Conservation (phyloP, 2,888 invertebrate species). For the Phlogophora meticulosa region DNA sequence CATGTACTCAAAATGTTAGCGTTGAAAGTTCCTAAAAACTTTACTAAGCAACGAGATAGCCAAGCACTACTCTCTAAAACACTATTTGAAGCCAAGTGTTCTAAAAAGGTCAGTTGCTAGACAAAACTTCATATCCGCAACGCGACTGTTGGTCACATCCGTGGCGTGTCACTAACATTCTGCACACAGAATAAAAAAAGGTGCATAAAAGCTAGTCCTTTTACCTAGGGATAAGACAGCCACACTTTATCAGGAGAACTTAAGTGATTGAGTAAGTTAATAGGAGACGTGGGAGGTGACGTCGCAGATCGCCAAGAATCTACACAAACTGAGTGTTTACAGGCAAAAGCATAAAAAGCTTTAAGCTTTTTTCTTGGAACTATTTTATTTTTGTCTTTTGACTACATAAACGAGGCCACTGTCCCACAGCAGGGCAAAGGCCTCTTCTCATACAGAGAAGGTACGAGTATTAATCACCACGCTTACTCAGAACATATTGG, state of each 20-base stretch:
- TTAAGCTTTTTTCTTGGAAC: conserved; percentile 50
- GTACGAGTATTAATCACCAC: no score
- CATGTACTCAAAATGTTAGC: neutral
- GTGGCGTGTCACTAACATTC: conserved; percentile 58
- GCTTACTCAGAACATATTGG: no score
- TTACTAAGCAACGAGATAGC: conserved; percentile 11
- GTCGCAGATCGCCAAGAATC: no score
- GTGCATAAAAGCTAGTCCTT: conserved; percentile 21
- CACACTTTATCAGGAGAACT: neutral
- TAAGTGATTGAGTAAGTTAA: neutral
- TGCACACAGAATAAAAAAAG: conserved; percentile 1
- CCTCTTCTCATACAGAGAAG: no score
- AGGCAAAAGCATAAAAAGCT: conserved; percentile 43
- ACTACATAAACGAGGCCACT: conserved; percentile 44
- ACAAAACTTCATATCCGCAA: conserved; percentile 64
- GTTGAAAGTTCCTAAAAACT: neutral
- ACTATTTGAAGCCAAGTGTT: conserved; percentile 50
- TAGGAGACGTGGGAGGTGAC: neutral
- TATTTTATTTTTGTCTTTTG: conserved; percentile 56
- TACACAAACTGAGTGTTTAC: conserved; percentile 37
- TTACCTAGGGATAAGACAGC: neutral
- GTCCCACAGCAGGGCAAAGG: no score
- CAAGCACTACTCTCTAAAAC: conserved; percentile 24
- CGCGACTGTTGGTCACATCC: conserved; percentile 55
- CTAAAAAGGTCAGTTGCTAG: conserved; percentile 42